phyloP scores from a whole-genome alignment of 2,888 invertebrate species.

The Drosophila mercatorum region DNA sequence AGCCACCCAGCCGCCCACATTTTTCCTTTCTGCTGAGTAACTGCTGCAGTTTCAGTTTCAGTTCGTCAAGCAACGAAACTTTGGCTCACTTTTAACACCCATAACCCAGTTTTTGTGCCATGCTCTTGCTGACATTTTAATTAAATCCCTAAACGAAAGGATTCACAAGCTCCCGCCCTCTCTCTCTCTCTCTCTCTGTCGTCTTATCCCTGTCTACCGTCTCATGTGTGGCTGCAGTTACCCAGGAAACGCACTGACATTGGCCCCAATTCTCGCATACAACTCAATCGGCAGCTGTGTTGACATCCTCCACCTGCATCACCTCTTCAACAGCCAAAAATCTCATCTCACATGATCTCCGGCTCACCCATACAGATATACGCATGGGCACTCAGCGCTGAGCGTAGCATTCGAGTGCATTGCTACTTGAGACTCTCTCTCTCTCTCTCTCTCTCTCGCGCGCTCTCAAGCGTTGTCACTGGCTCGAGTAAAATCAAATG shows the following conservation, averaged over 20 bases:
- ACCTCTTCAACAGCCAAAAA: constrained; percentile 6
- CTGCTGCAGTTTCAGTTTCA: constrained; percentile 31
- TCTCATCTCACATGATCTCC: constrained; percentile 16
- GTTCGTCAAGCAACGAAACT: constrained; percentile 26
- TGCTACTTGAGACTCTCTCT: constrained; percentile 10
- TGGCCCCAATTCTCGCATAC: constrained; percentile 30
- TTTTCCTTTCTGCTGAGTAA: constrained; percentile 3
- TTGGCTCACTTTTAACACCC: neutral
- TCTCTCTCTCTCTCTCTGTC: neutral
- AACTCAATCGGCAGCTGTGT: constrained; percentile 27
- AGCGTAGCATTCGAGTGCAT: constrained; percentile 4
- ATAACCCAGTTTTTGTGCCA: constrained; percentile 24
- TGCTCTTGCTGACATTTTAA: constrained; percentile 35
- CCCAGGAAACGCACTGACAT: constrained; percentile 29
- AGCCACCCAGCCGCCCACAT: constrained; percentile 8
- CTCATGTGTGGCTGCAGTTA: constrained; percentile 11
- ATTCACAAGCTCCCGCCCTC: neutral
- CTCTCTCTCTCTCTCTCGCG: neutral
- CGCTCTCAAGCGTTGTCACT: neutral
- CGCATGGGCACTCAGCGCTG: neutral
- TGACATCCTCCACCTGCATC: constrained; percentile 8
- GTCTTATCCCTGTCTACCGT: neutral
- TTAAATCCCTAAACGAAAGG: constrained; percentile 41
- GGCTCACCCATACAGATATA: neutral
- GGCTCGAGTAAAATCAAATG: constrained; percentile 2